phyloP scores from a whole-genome alignment of 2,113 vertebrate species.

The Hassar affinis region DNA sequence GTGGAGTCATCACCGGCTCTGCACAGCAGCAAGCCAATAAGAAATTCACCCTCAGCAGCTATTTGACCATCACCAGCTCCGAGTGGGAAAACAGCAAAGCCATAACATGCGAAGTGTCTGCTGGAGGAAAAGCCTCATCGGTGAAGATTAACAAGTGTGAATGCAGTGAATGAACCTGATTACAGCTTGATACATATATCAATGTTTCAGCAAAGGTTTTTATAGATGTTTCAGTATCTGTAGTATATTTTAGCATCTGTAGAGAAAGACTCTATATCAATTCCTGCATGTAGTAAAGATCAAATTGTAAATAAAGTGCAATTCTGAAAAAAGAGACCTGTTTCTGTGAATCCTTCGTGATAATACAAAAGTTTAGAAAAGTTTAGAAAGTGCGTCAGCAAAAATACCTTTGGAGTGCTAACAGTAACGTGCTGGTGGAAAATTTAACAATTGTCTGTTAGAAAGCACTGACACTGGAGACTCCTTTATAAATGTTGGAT shows the following conservation, averaged over 20 bases:
- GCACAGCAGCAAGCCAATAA: slow-evolving; percentile 49
- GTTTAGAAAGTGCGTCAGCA: background rate
- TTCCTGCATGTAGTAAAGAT: background rate
- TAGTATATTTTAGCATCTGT: background rate
- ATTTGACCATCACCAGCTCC: background rate
- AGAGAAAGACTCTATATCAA: background rate
- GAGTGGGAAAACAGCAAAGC: background rate
- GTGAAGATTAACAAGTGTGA: slow-evolving; percentile 15
- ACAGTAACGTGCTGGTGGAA: background rate
- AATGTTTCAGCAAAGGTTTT: background rate
- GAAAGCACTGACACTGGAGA: background rate
- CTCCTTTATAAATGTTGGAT: background rate
- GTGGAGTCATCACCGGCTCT: slow-evolving; percentile 61
- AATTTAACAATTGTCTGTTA: background rate
- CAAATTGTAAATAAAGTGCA: background rate
- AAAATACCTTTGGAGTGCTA: background rate
- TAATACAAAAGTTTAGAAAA: background rate
- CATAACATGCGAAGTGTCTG: slow-evolving; percentile 18
- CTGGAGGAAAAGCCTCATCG: slow-evolving; percentile 6
- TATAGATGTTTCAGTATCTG: too few species aligned
- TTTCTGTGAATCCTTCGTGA: background rate
- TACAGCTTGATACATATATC: background rate
- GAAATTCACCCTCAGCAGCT: slow-evolving; percentile 15
- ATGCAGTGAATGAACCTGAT: slow-evolving; percentile 7
- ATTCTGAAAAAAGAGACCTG: background rate